Conservation (phyloP, 2,113 vertebrate genomes). For the Clinocottus analis region DNA sequence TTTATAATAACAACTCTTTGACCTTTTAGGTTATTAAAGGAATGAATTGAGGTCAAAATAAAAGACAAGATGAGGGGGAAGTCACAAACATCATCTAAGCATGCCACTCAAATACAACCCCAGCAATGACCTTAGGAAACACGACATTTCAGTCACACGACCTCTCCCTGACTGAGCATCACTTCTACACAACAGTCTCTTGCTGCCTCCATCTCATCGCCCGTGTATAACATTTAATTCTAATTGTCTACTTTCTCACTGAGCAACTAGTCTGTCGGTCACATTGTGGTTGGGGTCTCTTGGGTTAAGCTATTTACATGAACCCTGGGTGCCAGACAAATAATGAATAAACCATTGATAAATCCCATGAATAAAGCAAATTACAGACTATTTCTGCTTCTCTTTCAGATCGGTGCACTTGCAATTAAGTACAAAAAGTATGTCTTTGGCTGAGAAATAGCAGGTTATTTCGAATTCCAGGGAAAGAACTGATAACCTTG, state of each 20-base stretch:
- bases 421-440: not conserved
- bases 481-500: not conserved
- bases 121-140: not conserved
- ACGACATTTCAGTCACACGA: conserved; percentile 32
- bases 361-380: conserved; percentile 43
- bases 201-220: conserved; percentile 1
- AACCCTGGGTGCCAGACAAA: conserved; percentile 6
- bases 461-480: not conserved
- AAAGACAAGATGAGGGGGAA: not conserved
- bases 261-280: not conserved
- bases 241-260: conserved; percentile 4
- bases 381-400: conserved; percentile 4
- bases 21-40: conserved; percentile 4
- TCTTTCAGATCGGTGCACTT: not conserved
- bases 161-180: conserved; percentile 12
- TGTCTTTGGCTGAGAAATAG: not conserved
- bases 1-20: too few species aligned
- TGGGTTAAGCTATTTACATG: conserved; percentile 22
- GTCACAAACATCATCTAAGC: not conserved
- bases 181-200: conserved; percentile 7
- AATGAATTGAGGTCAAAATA: not conserved
- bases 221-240: conserved; percentile 6
- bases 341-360: conserved; percentile 46
- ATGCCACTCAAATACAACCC: not conserved
- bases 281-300: conserved; percentile 29